Base-by-base conservation (phyloP, 2,888 invertebrate genomes). In the Anarsia innoxiella region DNA sequence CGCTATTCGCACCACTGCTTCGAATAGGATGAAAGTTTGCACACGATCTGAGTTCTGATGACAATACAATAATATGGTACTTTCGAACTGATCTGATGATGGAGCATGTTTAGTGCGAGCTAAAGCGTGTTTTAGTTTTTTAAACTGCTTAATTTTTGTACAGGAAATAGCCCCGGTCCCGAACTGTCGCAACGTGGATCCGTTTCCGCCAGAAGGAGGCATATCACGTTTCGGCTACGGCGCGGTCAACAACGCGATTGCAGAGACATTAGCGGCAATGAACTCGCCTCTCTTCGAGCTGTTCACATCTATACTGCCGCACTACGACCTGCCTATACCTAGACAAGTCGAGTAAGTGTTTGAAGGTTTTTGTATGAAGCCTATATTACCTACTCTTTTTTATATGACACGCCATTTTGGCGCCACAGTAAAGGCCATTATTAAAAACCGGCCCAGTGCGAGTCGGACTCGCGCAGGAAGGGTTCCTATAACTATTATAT, bases 201-300 rank as follows among this genome's bases (percentile, higher is more conserved):
- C 62, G 2, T 30, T 42, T 16, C 61, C 62, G 8, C 54, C 59
- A 0, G 5, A 26, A 8, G 30, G 46, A 34, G 38, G 41, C 15
- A 26, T 59, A 16, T 52, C 59, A 44, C 51, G 56, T 11, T 62
- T 61, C 48, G 31, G 31, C 10, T 60, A 62, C 37, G 35, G 32
- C 3, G n/a, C 12, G 9, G 16, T 6, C 10, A 12, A 6, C 1
- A 1, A 14, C 1, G 4, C 19, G n/a, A 10, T 29, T 10, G 11
- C 14, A 36, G 28, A 25, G 1, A 23, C 8, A 34, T n/a, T n/a
- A n/a, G n/a, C n/a, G n/a, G 37, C 19, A 25, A 29, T 5, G 35
- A 34, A 6, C 23, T 40, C 12, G 23, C 39, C 46, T 33, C 15
- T 54, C 4, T 41, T 31, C n/a, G 39, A 45, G 3, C 44, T 54